Evolutionary conservation across 2,888 invertebrate species (phyloP), one percentile per base, ranked within the genome.

Genomic region (Rhogogaster chlorosoma): DNA sequence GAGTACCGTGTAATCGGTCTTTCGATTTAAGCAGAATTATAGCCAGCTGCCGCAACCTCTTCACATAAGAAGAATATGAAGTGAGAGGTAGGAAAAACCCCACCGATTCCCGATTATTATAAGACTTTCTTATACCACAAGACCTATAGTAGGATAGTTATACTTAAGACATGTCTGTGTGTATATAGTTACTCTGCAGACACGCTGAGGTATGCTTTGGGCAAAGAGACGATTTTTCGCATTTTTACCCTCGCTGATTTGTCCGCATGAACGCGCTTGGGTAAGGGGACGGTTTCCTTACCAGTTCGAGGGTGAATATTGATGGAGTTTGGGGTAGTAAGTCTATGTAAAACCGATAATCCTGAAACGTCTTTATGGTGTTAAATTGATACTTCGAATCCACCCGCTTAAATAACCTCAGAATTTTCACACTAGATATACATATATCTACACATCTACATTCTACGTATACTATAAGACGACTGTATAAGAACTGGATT

Each of bases 281-380:
- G 88, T 88, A 88, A 89, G 88, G 88, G 88, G 87, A 88, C 86
- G 87, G 87, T 88, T 90, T 89, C 89, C 88, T 88, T 86, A 85
- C 84, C 86, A 86, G 70, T 75, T 77, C 85, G 84, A 87, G 90
- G 89, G 90, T 90, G 90, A 89, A 90, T 90, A 89, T 90, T 90
- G 90, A 91, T 90, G 89, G 88, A 87, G 89, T 87, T 70, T 85
- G 85, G 88, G 86, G 86, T 85, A 86, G 88, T 89, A 88, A 89
- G 89, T 88, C 89, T 89, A 89, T 89, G 90, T 90, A 89, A 90
- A 90, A 90, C 90, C 89, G 89, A 89, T 90, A 89, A 90, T 89
- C 89, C 88, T 85, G 73, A 87, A 87, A 89, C 86, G 88, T 89
- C 89, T 89, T 89, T 89, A 88, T 87, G 87, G 87, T 87, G 88